Conservation (phyloP, 2,797 vertebrate genomes). For the Buceros bicornis region DNA sequence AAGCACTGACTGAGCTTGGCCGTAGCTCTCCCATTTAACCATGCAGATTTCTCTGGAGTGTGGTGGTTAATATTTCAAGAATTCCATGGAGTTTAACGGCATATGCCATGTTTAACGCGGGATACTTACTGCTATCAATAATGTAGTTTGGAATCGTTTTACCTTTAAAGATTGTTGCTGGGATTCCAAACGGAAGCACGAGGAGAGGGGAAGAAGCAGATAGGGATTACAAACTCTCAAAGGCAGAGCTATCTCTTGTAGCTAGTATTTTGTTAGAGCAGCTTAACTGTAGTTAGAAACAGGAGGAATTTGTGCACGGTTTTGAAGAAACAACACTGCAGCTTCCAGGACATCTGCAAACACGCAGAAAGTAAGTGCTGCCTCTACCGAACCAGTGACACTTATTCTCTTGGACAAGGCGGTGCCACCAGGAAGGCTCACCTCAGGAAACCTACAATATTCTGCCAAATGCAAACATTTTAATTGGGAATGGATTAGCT, state of each 20-base stretch:
- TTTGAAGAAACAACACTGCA: neutral
- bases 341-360: neutral
- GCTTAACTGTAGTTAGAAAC: neutral
- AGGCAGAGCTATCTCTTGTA: slow-evolving; percentile 8
- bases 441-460: neutral
- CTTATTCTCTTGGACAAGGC: neutral
- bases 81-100: neutral
- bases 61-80: neutral
- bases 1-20: neutral
- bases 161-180: slow-evolving; percentile 98
- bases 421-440: neutral
- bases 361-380: accelerated
- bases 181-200: slow-evolving; percentile 83
- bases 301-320: neutral
- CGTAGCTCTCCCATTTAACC: neutral
- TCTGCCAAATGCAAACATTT: neutral
- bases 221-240: slow-evolving; percentile 70
- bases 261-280: slow-evolving; percentile 20
- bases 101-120: slow-evolving; percentile 28
- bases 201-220: slow-evolving; percentile 77
- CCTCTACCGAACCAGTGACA: neutral
- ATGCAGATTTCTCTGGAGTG: neutral
- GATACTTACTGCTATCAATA: slow-evolving; percentile 96
- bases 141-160: slow-evolving; percentile 95
- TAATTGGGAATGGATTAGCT: neutral